Conservation (phyloP, 37 sponge, comb jelly and placozoan species). For the Crambe crambe region DNA sequence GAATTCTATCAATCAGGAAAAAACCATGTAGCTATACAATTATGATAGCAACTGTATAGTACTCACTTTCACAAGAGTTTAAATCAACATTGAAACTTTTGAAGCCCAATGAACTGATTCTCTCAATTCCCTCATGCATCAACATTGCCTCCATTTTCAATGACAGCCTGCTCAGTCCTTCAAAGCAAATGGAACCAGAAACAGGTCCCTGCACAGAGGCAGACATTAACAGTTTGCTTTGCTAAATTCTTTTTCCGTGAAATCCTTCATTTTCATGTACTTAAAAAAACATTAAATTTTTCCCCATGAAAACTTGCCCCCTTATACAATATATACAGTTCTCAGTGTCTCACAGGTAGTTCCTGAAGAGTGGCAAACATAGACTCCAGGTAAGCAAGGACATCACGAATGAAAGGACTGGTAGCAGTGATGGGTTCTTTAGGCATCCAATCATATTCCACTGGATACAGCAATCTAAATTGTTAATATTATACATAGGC, state of each 20-base stretch:
- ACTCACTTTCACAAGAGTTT: constrained; percentile 59
- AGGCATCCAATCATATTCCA: constrained; percentile 49
- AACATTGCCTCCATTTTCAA: constrained; percentile 28
- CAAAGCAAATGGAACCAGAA: constrained; percentile 6
- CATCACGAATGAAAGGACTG: constrained; percentile 62
- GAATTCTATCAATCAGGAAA: constrained; percentile 20
- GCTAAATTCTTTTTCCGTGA: too few species aligned
- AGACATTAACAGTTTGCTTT: not conserved
- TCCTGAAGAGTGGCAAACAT: constrained; percentile 43
- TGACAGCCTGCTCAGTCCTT: constrained; percentile 29
- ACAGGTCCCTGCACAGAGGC: constrained; percentile 17
- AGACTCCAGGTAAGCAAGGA: constrained; percentile 40
- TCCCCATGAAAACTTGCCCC: too few species aligned
- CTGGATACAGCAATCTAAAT: not conserved
- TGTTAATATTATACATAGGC: not conserved
- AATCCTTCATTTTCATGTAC: too few species aligned
- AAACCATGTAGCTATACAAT: not conserved
- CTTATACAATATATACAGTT: too few species aligned
- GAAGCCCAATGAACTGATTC: constrained; percentile 46
- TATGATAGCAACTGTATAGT: too few species aligned
- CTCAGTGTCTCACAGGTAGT: constrained; percentile 41
- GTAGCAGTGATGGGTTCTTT: constrained; percentile 30
- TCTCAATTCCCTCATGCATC: constrained; percentile 34
- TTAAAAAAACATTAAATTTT: too few species aligned
- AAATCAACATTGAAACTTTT: constrained; percentile 58